Evolutionary conservation across 2,888 invertebrate species (phyloP).

Genomic region (Acrobasis consociella): DNA sequence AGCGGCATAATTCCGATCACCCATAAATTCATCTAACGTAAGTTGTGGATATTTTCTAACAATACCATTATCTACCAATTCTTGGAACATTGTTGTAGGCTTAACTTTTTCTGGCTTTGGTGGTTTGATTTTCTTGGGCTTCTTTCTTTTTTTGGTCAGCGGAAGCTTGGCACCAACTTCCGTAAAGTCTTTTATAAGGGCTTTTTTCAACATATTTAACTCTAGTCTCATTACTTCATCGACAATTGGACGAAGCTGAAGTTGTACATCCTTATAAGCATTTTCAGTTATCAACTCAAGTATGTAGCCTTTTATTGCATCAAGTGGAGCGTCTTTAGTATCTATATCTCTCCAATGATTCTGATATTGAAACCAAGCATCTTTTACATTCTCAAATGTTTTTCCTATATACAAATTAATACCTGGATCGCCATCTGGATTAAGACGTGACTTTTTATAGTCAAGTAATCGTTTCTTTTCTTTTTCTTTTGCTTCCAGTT

Average conservation of each 20-base stretch:
- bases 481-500: slow-evolving; percentile 54
- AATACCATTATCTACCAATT: slow-evolving; percentile 87
- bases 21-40: slow-evolving; percentile 85
- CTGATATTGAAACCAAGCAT: slow-evolving; percentile 60
- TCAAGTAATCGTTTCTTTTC: slow-evolving; percentile 68
- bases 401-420: slow-evolving; percentile 55
- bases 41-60: slow-evolving; percentile 84
- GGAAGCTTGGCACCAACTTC: slow-evolving; percentile 46
- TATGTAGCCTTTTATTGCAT: slow-evolving; percentile 84
- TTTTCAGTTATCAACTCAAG: slow-evolving; percentile 85
- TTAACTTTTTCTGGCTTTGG: slow-evolving; percentile 85
- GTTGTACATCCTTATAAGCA: slow-evolving; percentile 84
- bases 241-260: slow-evolving; percentile 86
- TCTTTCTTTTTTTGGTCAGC: slow-evolving; percentile 59
- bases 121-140: slow-evolving; percentile 65
- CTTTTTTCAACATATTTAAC: slow-evolving; percentile 77
- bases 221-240: slow-evolving; percentile 86
- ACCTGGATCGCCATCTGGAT: slow-evolving; percentile 73
- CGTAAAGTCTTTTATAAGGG: slow-evolving; percentile 68
- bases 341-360: slow-evolving; percentile 66
- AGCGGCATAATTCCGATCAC: slow-evolving; percentile 86
- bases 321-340: slow-evolving; percentile 69
- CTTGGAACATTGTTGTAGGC: slow-evolving; percentile 87
- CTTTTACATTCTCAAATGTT: slow-evolving; percentile 43
- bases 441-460: slow-evolving; percentile 72